Conservation (phyloP, 2,797 vertebrate species). For the Potorous gilbertii region DNA sequence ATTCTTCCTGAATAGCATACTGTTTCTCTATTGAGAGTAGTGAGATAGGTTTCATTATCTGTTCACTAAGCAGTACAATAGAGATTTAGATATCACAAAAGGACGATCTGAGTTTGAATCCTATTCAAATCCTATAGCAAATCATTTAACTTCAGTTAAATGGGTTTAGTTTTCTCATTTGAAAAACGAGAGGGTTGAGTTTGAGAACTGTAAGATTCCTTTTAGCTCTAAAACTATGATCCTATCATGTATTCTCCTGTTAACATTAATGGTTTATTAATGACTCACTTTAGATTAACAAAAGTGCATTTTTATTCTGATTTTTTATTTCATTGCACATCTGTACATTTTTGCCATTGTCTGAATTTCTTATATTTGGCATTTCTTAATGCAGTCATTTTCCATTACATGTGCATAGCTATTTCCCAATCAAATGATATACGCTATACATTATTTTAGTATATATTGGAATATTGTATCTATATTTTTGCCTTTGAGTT, state of each 20-base stretch:
- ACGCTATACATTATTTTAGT: not conserved
- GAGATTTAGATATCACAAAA: not conserved
- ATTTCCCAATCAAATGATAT: not conserved
- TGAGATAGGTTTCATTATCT: not conserved
- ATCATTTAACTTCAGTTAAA: not conserved
- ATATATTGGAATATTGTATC: not conserved
- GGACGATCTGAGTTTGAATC: not conserved
- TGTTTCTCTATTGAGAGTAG: not conserved
- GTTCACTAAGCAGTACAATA: not conserved
- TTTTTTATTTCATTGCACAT: not conserved
- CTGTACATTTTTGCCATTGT: not conserved
- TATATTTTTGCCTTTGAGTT: not conserved
- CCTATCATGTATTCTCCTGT: not conserved
- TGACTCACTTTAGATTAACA: not conserved
- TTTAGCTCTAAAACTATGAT: not conserved
- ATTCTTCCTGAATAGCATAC: not conserved
- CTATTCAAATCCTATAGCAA: not conserved
- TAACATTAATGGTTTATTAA: not conserved
- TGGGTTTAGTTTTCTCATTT: not conserved
- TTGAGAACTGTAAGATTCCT: not conserved
- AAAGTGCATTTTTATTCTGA: not conserved
- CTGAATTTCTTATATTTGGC: not conserved
- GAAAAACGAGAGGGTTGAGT: not conserved
- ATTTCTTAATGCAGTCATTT: not conserved
- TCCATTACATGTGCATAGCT: not conserved